These are phyloP conservation scores for Platypus cylindrus DNA, from an alignment of 2,888 invertebrate genomes.

Conservation along the genomic window DNA sequence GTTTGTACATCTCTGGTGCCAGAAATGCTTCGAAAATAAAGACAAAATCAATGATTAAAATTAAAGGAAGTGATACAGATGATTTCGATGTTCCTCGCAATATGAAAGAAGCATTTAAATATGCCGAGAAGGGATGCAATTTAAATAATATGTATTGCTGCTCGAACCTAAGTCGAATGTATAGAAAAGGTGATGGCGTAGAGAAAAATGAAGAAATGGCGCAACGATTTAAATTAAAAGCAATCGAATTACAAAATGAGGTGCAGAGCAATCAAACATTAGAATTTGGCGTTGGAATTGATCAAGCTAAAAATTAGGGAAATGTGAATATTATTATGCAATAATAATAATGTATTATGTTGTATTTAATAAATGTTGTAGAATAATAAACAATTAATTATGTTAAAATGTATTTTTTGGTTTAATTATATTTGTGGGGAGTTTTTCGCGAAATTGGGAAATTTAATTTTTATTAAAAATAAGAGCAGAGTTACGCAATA, in stretches of 20 bases:
- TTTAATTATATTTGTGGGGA: too few species aligned
- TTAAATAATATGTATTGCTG: constrained; percentile 77
- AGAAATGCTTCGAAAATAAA: constrained; percentile 33
- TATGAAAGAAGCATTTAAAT: constrained; percentile 65
- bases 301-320: too few species aligned
- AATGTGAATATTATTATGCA: too few species aligned
- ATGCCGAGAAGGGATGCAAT: constrained; percentile 69
- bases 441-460: too few species aligned
- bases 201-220: constrained; percentile 58
- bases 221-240: constrained; percentile 57
- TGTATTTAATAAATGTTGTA: too few species aligned
- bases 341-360: too few species aligned
- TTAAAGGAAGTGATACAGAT: constrained; percentile 1
- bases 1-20: constrained; percentile 65
- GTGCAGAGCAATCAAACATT: constrained; percentile 35
- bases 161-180: constrained; percentile 81
- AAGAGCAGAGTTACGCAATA: not conserved
- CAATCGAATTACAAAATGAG: constrained; percentile 58
- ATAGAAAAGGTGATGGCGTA: constrained; percentile 71
- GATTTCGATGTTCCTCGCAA: constrained; percentile 42
- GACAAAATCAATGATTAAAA: too few species aligned
- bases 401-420: too few species aligned
- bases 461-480: constrained; percentile 1
- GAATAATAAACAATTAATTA: too few species aligned
- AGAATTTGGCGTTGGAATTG: constrained; percentile 28